Conservation (phyloP, 2,888 invertebrate species). For the Mesopsocus fuscifrons region DNA sequence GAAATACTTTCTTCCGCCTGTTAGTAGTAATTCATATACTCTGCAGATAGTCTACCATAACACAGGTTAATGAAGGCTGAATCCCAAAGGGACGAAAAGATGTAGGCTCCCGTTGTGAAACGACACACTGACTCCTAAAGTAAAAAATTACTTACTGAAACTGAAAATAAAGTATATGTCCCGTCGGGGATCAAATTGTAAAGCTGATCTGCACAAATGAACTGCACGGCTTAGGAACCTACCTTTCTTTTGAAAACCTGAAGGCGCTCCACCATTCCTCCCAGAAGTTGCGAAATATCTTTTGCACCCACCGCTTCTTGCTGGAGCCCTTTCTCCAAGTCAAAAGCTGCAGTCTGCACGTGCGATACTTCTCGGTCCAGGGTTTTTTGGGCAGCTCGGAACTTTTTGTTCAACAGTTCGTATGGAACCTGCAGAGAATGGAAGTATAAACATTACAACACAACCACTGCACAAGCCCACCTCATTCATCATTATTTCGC, state of each 20-base stretch:
- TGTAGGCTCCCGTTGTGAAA: too few species aligned
- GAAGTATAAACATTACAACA: constrained; percentile 11
- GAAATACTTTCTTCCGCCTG: constrained; percentile 77
- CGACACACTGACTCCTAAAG: too few species aligned
- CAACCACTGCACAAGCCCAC: constrained; percentile 8
- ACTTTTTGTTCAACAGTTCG: constrained; percentile 93
- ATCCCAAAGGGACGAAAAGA: too few species aligned
- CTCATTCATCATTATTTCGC: constrained; percentile 6
- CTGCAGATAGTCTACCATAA: too few species aligned
- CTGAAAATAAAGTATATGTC: not conserved
- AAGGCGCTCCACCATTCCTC: constrained; percentile 76
- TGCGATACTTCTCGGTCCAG: constrained; percentile 85
- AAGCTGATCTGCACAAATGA: too few species aligned
- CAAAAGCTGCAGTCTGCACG: constrained; percentile 57
- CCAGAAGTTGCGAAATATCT: constrained; percentile 62
- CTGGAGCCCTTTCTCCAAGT: constrained; percentile 56
- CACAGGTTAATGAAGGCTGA: too few species aligned
- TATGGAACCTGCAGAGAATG: constrained; percentile 64
- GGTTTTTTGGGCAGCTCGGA: constrained; percentile 84
- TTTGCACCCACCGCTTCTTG: constrained; percentile 36
- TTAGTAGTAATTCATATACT: too few species aligned
- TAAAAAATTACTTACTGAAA: too few species aligned
- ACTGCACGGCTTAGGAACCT: too few species aligned
- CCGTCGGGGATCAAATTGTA: too few species aligned
- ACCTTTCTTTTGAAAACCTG: constrained; percentile 77